Base-by-base conservation (phyloP, 2,888 invertebrate species). In the Tricholauxania praeusta region DNA sequence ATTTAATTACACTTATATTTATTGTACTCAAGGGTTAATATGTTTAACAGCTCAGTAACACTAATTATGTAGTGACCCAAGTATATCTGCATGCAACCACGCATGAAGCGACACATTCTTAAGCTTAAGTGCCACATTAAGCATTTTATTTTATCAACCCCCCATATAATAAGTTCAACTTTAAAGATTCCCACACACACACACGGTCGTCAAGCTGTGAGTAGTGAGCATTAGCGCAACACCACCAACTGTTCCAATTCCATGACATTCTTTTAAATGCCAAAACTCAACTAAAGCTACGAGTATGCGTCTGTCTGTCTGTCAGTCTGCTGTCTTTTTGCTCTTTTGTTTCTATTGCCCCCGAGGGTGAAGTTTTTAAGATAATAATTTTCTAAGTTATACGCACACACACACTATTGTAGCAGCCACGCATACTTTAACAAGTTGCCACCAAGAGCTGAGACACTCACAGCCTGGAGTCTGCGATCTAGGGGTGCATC, bases 331-430 rank as follows among this genome's bases (percentile, higher is more conserved):
- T 19, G 53, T 17, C 70, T 39, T 62, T 63, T 70, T 52, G 70
- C 39, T 32, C 53, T 63, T 62, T 62, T 47, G 63, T 63, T 71
- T 82, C 78, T 80, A 82, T 79, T 82, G 79, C 79, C 82, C 83
- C 80, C 82, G 79, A 80, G 82, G 80, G 81, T 82, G 80, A 83
- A 83, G 83, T 82, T 82, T 82, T 81, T 82, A 82, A 82, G 79
- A 81, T 82, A 83, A 83, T 82, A 83, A 83, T 82, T 83, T 82
- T 82, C 83, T 82, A 80, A 78, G 81, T 32, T 59, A 49, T 49
- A 51, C 60, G 57, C 67, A 39, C 39, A 39, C 39, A 39, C 39
- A 39, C 39, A 39, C 39, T 32, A 47, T 15, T 47, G 66, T 55
- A 19, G 12, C 17, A 19, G 67, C 67, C 52, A 47, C 32, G 57